Evolutionary conservation across 2,888 invertebrate genomes (phyloP).

Genomic region (Chouioia cunea): DNA sequence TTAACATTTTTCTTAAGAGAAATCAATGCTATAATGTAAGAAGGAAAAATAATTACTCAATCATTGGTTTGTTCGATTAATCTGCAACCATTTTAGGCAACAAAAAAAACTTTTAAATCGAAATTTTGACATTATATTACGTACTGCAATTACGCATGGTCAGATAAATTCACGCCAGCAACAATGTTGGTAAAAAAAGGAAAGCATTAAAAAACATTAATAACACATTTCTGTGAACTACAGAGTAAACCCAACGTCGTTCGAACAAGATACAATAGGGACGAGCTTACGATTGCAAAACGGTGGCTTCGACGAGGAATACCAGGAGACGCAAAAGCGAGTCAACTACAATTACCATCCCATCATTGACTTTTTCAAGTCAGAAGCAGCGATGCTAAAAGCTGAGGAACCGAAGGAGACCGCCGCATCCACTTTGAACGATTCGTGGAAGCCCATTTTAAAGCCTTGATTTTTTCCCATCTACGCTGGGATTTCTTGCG

Average conservation of each 20-base stretch:
- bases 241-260: slow-evolving; percentile 59
- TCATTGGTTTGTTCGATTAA: too few species aligned
- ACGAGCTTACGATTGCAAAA: slow-evolving; percentile 55
- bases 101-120: too few species aligned
- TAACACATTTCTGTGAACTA: background rate
- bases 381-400: slow-evolving; percentile 65
- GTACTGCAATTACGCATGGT: too few species aligned
- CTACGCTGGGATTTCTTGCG: slow-evolving; percentile 11
- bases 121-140: too few species aligned
- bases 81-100: too few species aligned
- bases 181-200: too few species aligned
- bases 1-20: too few species aligned
- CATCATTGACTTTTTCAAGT: slow-evolving; percentile 83
- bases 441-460: slow-evolving; percentile 66
- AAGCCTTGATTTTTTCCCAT: slow-evolving; percentile 51
- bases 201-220: too few species aligned
- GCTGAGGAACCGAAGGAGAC: slow-evolving; percentile 50
- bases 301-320: slow-evolving; percentile 63
- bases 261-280: slow-evolving; percentile 56
- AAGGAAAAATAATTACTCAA: too few species aligned
- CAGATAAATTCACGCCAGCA: too few species aligned
- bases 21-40: too few species aligned
- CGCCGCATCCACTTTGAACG: slow-evolving; percentile 40
- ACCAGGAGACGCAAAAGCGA: slow-evolving; percentile 69
- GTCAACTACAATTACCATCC: slow-evolving; percentile 88